Evolutionary conservation across 1,140 invertebrate species (phyloP).

Genomic region (Drosophila guanche): DNA sequence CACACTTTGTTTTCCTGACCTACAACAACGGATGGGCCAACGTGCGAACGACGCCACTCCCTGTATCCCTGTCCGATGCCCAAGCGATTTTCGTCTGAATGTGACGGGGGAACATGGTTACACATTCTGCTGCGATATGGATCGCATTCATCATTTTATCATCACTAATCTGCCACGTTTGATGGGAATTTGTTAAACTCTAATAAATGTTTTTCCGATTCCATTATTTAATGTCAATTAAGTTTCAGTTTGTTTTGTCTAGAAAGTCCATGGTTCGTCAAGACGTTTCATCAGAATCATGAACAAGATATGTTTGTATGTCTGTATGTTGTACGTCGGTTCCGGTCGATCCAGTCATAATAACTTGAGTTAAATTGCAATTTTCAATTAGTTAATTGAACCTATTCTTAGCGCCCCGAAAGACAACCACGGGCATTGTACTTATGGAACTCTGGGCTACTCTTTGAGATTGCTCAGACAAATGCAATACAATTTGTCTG

Average conservation of each 20-base stretch:
- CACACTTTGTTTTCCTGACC: constrained; percentile 21
- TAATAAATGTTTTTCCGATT: background rate
- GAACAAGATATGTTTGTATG: too few relatives aligned
- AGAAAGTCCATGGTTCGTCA: too few relatives aligned
- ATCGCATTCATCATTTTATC: constrained; percentile 24
- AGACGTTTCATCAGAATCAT: too few relatives aligned
- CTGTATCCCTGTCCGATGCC: constrained; percentile 2
- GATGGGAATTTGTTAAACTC: constrained; percentile 14
- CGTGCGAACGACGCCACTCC: background rate
- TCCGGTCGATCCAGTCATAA: too few relatives aligned
- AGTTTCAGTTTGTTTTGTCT: background rate
- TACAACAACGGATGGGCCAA: constrained; percentile 23
- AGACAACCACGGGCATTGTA: too few relatives aligned
- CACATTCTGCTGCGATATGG: constrained; percentile 34
- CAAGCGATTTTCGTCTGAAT: background rate
- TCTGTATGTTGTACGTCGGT: too few relatives aligned
- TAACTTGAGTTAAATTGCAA: too few relatives aligned
- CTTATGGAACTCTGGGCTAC: background rate
- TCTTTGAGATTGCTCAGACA: constrained; percentile 29
- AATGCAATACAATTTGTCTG: constrained; percentile 85
- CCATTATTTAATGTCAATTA: too few relatives aligned
- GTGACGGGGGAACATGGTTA: constrained; percentile 2
- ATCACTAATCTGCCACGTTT: constrained; percentile 10
- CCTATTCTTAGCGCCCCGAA: too few relatives aligned
- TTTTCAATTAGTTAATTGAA: too few relatives aligned